Conservation (phyloP, 2,888 invertebrate genomes). For the Steinernema hermaphroditum region DNA sequence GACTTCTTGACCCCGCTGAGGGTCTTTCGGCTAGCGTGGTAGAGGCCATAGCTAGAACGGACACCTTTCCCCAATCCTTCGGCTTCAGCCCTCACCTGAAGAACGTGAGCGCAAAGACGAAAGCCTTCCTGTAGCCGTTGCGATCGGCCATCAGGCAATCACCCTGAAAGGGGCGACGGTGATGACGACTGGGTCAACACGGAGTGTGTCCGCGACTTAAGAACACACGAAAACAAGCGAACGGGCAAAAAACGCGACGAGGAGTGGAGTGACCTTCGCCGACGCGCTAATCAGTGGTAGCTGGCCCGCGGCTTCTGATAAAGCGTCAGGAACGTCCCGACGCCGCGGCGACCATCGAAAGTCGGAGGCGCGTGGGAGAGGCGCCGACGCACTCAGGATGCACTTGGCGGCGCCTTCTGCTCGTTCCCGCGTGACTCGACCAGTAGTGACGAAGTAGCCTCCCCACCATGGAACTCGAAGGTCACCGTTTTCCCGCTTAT, state of each 20-base stretch:
- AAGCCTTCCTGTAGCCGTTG: constrained; percentile 34
- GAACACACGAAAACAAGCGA: constrained; percentile 24
- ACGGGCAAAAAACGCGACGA: constrained; percentile 21
- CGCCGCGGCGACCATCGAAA: not conserved
- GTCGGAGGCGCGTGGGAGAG: not conserved
- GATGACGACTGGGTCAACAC: constrained; percentile 1
- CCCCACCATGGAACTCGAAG: too few relatives aligned
- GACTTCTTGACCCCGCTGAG: constrained; percentile 64
- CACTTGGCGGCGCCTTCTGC: not conserved
- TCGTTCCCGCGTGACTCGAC: not conserved
- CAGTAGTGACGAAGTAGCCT: not conserved
- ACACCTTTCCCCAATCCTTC: constrained; percentile 11
- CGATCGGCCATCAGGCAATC: constrained; percentile 33
- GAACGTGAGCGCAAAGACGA: constrained; percentile 60
- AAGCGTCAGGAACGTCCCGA: not conserved
- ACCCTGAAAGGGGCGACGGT: constrained; percentile 18
- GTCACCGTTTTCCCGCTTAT: not conserved
- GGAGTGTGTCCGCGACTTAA: not conserved
- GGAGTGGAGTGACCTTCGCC: constrained; percentile 19
- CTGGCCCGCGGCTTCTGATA: too few relatives aligned
- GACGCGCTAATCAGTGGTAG: too few relatives aligned
- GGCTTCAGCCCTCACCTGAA: constrained; percentile 43
- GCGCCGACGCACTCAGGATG: too few relatives aligned
- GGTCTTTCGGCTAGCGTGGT: constrained; percentile 62
- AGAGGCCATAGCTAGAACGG: constrained; percentile 55